Evolutionary conservation across 2,113 vertebrate species (phyloP).

Genomic region (Paradisaea rubra): DNA sequence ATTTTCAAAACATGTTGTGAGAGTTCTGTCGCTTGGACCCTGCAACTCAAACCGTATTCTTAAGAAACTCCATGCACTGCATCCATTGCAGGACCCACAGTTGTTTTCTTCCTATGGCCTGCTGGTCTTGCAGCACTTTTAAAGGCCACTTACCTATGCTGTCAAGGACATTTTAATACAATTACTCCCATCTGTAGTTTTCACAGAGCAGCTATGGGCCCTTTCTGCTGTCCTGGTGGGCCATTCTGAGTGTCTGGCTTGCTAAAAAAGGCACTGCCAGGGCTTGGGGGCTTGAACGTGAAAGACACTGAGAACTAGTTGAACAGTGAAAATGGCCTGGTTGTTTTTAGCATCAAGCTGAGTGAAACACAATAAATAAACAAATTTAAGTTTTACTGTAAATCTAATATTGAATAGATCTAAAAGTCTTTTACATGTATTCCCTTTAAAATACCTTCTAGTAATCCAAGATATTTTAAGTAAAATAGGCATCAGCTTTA

Average conservation of each 20-base stretch:
- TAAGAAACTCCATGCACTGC: not conserved
- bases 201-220: not conserved
- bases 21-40: not conserved
- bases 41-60: not conserved
- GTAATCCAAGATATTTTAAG: not conserved
- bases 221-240: not conserved
- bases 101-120: not conserved
- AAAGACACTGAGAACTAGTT: not conserved
- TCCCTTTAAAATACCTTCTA: not conserved
- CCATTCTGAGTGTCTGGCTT: fast-evolving
- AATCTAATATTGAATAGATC: not conserved
- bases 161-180: not conserved
- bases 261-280: not conserved
- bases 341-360: not conserved
- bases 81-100: not conserved
- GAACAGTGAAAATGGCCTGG: not conserved
- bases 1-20: not conserved
- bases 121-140: not conserved
- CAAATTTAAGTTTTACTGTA: not conserved
- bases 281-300: fast-evolving
- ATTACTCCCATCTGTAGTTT: not conserved
- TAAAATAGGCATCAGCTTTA: not conserved
- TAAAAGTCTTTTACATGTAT: not conserved
- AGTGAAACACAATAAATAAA: not conserved
- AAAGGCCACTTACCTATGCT: not conserved